These are phyloP conservation scores for Heliothis peltigera DNA, from an alignment of 2,888 invertebrate species.

Conservation along the genomic window DNA sequence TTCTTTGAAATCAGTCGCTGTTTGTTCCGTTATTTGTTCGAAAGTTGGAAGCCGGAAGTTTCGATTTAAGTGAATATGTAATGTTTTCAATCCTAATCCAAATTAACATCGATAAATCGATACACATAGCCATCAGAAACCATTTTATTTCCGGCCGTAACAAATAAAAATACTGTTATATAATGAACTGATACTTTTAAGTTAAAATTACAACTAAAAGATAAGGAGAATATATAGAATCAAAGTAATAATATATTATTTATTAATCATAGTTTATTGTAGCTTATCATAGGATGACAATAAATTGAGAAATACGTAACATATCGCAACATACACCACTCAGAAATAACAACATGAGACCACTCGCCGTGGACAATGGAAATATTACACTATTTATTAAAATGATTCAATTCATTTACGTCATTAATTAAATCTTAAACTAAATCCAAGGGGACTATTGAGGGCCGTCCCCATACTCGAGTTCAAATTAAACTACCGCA, in stretches of 20 bases:
- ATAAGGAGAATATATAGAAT: conserved; percentile 26
- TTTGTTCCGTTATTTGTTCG: too few relatives aligned
- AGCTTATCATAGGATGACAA: conserved; percentile 55
- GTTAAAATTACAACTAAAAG: background rate
- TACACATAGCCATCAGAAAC: too few relatives aligned
- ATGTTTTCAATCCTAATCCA: too few relatives aligned
- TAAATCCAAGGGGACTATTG: conserved; percentile 26
- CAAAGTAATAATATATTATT: conserved; percentile 30
- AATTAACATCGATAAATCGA: too few relatives aligned
- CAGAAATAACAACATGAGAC: conserved; percentile 38
- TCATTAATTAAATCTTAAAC: conserved; percentile 41
- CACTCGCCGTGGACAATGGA: conserved; percentile 16
- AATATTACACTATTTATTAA: conserved; percentile 33
- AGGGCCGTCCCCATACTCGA: conserved; percentile 6
- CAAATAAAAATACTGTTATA: background rate
- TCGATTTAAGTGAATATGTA: too few relatives aligned
- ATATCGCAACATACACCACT: conserved; percentile 54
- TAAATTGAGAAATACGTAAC: conserved; percentile 58
- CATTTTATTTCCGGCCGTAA: background rate
- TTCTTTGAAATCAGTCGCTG: too few relatives aligned
- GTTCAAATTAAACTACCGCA: conserved; percentile 14
- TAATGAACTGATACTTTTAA: background rate
- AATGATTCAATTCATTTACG: conserved; percentile 38
- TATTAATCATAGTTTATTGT: conserved; percentile 57
- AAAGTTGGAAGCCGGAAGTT: too few relatives aligned